A percentile compares a stretch with the other conserved stretches of the same genome.
Conservation (phyloP, 2,888 invertebrate species). For the Mimas tiliae region DNA sequence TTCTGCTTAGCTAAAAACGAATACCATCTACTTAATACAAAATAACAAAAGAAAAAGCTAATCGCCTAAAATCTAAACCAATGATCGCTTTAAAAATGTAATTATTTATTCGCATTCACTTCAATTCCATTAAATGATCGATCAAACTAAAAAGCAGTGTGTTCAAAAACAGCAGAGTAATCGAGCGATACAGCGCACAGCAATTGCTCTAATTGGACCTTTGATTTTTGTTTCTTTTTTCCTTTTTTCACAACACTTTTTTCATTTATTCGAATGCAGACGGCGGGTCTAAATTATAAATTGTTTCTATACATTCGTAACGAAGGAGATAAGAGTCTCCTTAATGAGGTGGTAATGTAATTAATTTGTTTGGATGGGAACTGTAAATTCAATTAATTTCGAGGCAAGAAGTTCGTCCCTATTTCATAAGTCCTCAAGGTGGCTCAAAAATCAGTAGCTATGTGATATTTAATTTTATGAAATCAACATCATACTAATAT, state of each 20-base stretch:
- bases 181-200: constrained; percentile 23
- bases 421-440: not conserved
- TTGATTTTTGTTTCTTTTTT: constrained; percentile 25
- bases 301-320: not conserved
- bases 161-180: constrained; percentile 25
- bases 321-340: not conserved
- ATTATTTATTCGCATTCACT: too few relatives aligned
- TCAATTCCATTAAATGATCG: too few relatives aligned
- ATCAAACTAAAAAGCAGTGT: constrained; percentile 11
- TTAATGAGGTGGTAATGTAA: constrained; percentile 21
- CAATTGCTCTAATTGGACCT: constrained; percentile 29
- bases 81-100: too few relatives aligned
- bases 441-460: not conserved
- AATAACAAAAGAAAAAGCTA: too few relatives aligned
- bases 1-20: too few relatives aligned
- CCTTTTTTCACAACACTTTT: constrained; percentile 1
- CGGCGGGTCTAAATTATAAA: not conserved
- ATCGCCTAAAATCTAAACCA: too few relatives aligned
- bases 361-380: constrained; percentile 17
- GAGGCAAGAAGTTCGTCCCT: not conserved
- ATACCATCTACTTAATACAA: too few relatives aligned
- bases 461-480: too few relatives aligned
- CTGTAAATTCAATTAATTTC: not conserved
- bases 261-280: not conserved
- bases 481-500: too few relatives aligned